These are phyloP conservation scores for Leptocoma aspasia DNA, from an alignment of 2,113 vertebrate species.

Conservation along the genomic window DNA sequence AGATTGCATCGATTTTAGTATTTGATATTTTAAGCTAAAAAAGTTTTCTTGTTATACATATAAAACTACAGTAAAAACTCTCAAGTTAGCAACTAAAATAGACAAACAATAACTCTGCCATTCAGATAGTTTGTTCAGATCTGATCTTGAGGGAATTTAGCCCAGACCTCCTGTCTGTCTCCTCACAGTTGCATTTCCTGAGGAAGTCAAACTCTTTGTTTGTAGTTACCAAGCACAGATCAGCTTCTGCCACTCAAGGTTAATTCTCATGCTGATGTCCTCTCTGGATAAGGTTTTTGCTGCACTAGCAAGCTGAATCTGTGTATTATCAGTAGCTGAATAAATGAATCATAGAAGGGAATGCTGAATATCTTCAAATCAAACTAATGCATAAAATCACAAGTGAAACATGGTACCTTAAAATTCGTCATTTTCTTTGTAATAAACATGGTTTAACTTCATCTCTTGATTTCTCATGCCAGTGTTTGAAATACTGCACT, in stretches of 20 bases:
- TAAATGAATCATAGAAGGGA: constrained; percentile 23
- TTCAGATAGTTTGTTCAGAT: background rate
- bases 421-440: constrained; percentile 17
- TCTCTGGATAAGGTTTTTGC: constrained; percentile 42
- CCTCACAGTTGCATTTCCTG: background rate
- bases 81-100: background rate
- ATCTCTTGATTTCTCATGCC: background rate
- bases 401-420: background rate
- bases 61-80: background rate
- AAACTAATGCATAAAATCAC: constrained; percentile 19
- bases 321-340: constrained; percentile 35
- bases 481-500: background rate
- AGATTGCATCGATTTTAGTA: background rate
- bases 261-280: constrained; percentile 54
- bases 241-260: constrained; percentile 53
- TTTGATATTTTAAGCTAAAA: background rate
- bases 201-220: constrained; percentile 30
- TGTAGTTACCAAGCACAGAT: constrained; percentile 18
- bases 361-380: constrained; percentile 9
- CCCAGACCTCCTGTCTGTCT: background rate
- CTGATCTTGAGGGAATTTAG: background rate
- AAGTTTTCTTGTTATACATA: background rate
- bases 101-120: background rate
- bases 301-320: constrained; percentile 22
- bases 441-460: constrained; percentile 12